Percentiles rank a stretch among this genome's conserved stretches.
Evolutionary conservation across 1,140 invertebrate species (phyloP).

Genomic region (Proales similis): DNA sequence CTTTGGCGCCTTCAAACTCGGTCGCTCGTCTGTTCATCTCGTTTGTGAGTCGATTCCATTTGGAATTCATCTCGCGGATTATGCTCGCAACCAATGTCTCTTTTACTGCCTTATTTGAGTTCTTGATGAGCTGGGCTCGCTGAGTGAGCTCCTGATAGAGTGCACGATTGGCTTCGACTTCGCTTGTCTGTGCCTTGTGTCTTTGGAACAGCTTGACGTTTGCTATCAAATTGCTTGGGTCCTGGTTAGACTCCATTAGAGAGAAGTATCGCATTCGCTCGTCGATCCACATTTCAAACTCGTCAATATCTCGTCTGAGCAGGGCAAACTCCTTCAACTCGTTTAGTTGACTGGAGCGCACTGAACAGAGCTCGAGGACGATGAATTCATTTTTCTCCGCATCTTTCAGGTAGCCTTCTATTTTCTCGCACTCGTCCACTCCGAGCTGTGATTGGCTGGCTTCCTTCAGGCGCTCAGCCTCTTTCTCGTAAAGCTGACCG

Average conservation of each 20-base stretch:
- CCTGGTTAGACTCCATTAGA: not conserved
- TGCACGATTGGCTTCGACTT: constrained; percentile 9
- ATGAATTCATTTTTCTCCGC: constrained; percentile 17
- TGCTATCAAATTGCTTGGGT: not conserved
- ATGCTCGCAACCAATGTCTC: not conserved
- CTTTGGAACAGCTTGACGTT: constrained; percentile 27
- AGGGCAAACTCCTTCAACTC: not conserved
- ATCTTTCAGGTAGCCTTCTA: constrained; percentile 2
- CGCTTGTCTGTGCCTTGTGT: constrained; percentile 14
- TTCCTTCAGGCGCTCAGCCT: not conserved
- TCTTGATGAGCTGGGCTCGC: not conserved
- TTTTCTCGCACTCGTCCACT: not conserved
- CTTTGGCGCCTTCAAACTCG: constrained; percentile 89
- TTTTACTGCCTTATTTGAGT: not conserved
- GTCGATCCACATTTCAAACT: constrained; percentile 31
- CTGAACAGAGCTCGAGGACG: not conserved
- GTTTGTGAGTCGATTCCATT: constrained; percentile 16
- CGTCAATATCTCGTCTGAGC: constrained; percentile 2
- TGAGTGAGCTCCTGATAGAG: constrained; percentile 3
- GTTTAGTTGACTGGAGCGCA: not conserved
- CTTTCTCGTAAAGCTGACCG: constrained; percentile 7
- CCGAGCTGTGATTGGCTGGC: not conserved
- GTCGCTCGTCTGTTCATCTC: constrained; percentile 60
- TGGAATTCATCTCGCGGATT: constrained; percentile 3
- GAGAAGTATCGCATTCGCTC: not conserved